These are phyloP conservation scores for Euzophera pinguis DNA, from an alignment of 2,888 invertebrate genomes.

Conservation along the genomic window DNA sequence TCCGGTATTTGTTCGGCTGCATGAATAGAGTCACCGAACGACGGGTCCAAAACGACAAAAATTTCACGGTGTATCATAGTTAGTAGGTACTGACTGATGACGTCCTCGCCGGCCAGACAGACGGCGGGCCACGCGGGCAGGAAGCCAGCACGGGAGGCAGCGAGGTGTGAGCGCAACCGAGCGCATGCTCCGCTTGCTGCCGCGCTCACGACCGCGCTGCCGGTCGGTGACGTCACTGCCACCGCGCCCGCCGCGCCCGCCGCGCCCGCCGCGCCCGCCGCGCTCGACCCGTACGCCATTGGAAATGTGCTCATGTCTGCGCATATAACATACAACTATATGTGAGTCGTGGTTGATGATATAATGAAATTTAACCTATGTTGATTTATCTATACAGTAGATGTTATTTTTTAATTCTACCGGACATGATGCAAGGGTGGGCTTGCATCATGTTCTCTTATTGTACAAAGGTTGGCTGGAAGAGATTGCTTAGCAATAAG, in stretches of 20 bases:
- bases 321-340: not conserved
- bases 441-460: no score
- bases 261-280: conserved; percentile 13
- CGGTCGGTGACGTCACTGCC: conserved; percentile 16
- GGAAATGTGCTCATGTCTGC: conserved; percentile 13
- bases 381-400: no score
- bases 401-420: no score
- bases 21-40: no score
- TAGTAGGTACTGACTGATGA: conserved; percentile 43
- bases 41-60: no score
- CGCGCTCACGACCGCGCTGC: conserved; percentile 27
- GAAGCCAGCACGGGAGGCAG: conserved; percentile 35
- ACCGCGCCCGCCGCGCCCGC: conserved; percentile 24
- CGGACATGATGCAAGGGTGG: no score
- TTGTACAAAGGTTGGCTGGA: no score
- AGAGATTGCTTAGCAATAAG: no score
- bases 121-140: conserved; percentile 55
- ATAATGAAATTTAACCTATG: no score
- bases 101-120: conserved; percentile 46
- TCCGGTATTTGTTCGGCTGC: no score
- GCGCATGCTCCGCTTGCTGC: conserved; percentile 20
- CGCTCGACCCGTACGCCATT: conserved; percentile 14
- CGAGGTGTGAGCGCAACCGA: conserved; percentile 18
- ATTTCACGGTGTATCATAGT: no score
- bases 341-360: no score